Evolutionary conservation across 1,140 invertebrate genomes (phyloP), one percentile per base, ranked within the genome.

Genomic region (Artemia franciscana): DNA sequence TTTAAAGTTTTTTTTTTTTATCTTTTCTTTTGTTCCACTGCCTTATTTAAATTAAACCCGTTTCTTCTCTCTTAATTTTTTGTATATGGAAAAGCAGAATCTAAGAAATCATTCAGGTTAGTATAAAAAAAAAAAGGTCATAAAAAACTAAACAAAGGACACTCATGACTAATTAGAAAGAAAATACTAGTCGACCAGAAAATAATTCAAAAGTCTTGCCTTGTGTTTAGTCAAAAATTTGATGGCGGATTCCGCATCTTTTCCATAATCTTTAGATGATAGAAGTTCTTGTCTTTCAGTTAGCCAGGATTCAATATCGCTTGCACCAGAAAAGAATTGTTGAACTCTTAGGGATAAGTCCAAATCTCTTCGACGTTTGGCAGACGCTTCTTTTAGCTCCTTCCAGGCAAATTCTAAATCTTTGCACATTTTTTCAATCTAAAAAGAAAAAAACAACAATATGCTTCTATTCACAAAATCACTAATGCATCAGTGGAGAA

Each of bases 271-370:
- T 4, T 81, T 84, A 24, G 85, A 86, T 56, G 79, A 80, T 5
- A 92, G 72, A 24, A 87, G 80, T 63, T 87, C 84, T 59, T 82
- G 84, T 70, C 88, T 88, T 74, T 94, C 90, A 39, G 81, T 81
- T 59, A 95, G 79, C 91, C 91, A 95, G 59, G 84, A 82, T 74
- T 95, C 91, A 65, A 94, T 84, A 76, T 96, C 91, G 63, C 83
- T 82, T 5, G 88, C 85, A 71, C 94, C 91, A 69, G 85, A 86
- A 73, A 86, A 82, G 74, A 88, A 90, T 76, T 91, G 86, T 73
- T 94, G 91, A 15, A 87, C 84, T 71, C 84, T 86, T 51, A 92
- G 73, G 0, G 88, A 88, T 24, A 88, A 76, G 68, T 94, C 88
- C 26, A 95, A 76, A 64, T 85, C 84, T 28, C 80, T 81, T 39